These are phyloP conservation scores for Beaufortia kweichowensis DNA, from an alignment of 2,113 vertebrate genomes.

Conservation along the genomic window DNA sequence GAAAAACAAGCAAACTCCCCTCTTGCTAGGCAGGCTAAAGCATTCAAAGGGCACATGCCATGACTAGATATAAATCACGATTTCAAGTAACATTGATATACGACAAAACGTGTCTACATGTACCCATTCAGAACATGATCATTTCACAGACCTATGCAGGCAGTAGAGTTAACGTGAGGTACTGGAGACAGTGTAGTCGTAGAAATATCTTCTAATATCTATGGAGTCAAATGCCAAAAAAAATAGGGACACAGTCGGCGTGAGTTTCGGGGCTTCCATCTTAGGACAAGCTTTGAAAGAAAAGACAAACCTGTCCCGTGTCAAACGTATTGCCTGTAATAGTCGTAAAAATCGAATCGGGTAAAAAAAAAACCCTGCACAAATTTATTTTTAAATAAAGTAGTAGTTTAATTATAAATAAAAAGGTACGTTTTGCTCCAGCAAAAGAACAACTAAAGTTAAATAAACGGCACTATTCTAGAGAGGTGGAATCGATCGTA, in stretches of 20 bases:
- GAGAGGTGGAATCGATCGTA: constrained; percentile 61
- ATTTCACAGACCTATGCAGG: constrained; percentile 94
- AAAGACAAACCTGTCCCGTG: constrained; percentile 68
- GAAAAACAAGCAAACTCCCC: constrained; percentile 54
- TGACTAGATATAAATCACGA: constrained; percentile 92
- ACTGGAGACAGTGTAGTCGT: constrained; percentile 87
- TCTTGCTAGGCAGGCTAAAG: constrained; percentile 86
- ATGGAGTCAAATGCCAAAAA: constrained; percentile 76
- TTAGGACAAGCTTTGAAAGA: constrained; percentile 67
- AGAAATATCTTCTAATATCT: constrained; percentile 83
- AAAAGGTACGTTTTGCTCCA: constrained; percentile 65
- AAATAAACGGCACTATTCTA: constrained; percentile 72
- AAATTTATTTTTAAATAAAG: constrained; percentile 75
- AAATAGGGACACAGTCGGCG: constrained; percentile 51
- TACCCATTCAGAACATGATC: constrained; percentile 92
- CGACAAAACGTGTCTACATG: constrained; percentile 90
- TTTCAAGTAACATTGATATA: constrained; percentile 99
- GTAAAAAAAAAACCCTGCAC: constrained; percentile 69
- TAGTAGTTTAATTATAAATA: constrained; percentile 76
- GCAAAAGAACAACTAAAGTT: constrained; percentile 70
- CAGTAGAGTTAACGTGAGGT: constrained; percentile 89
- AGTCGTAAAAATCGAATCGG: constrained; percentile 59
- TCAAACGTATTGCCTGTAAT: constrained; percentile 74
- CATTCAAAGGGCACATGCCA: constrained; percentile 97
- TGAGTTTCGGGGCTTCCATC: constrained; percentile 65